A percentile compares a stretch with the other conserved stretches of the same genome.
phyloP scores from a whole-genome alignment of 2,888 invertebrate species.

The Hyles lineata region DNA sequence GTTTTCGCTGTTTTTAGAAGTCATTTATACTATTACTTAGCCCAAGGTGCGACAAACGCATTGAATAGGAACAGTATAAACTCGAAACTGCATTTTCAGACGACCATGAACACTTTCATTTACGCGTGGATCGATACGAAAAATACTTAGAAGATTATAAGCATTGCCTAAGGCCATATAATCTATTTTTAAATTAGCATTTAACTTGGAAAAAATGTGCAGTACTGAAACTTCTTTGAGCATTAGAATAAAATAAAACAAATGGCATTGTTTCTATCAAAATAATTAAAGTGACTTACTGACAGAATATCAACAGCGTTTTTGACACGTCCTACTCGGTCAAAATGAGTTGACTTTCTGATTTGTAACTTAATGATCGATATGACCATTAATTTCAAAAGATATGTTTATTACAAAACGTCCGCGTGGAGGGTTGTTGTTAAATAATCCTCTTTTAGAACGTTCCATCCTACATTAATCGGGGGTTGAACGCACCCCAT shows the following conservation, averaged over 20 bases:
- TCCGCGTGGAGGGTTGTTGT: not conserved
- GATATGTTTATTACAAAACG: not conserved
- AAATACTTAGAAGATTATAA: no score
- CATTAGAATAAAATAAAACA: not conserved
- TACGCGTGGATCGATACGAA: no score
- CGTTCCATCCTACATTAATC: not conserved
- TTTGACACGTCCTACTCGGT: not conserved
- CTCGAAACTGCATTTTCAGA: no score
- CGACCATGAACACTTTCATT: no score
- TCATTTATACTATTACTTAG: no score
- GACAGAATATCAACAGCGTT: not conserved
- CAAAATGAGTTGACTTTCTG: not conserved
- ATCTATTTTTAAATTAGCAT: no score
- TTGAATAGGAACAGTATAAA: no score
- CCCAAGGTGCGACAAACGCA: no score
- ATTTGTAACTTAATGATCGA: conserved; percentile 2
- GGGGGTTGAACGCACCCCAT: not conserved
- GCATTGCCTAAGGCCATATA: no score
- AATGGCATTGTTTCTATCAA: not conserved
- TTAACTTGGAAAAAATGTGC: no score
- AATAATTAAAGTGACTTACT: not conserved
- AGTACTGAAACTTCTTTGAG: not conserved
- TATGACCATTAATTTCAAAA: no score
- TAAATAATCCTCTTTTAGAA: not conserved
- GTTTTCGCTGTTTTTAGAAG: no score